Evolutionary conservation across 2,113 vertebrate species (phyloP).

Genomic region (Chascanopsetta lugubris): DNA sequence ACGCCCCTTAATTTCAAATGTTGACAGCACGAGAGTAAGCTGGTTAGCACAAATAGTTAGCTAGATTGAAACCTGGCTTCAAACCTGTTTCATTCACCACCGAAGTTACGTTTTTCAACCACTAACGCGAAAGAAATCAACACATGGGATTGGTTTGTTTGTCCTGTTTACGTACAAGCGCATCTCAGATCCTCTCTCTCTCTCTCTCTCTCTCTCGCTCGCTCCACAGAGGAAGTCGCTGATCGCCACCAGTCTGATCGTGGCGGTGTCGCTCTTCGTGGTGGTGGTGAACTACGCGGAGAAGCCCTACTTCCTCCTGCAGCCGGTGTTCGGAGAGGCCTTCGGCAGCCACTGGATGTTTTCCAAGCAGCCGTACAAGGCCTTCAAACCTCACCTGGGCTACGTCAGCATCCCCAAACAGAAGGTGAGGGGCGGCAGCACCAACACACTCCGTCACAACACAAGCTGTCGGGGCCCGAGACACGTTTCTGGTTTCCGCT

Average conservation of each 20-base stretch:
- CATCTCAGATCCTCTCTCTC: slow-evolving; percentile 1
- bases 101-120: slow-evolving; percentile 2
- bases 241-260: slow-evolving; percentile 84
- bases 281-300: slow-evolving; percentile 88
- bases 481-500: neutral
- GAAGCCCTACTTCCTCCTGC: slow-evolving; percentile 88
- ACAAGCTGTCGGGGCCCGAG: too few relatives aligned
- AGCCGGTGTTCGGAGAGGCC: slow-evolving; percentile 87
- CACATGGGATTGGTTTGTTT: neutral
- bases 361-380: slow-evolving; percentile 83
- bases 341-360: slow-evolving; percentile 84
- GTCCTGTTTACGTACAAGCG: neutral
- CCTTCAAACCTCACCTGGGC: slow-evolving; percentile 87
- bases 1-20: too few relatives aligned
- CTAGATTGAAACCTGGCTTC: too few relatives aligned
- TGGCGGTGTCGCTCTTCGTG: slow-evolving; percentile 88
- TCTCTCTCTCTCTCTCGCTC: slow-evolving; percentile 1
- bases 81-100: too few relatives aligned
- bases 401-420: slow-evolving; percentile 91
- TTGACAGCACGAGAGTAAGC: too few relatives aligned
- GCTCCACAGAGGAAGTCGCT: slow-evolving; percentile 86
- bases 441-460: neutral
- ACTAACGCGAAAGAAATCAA: slow-evolving; percentile 6
- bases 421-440: slow-evolving; percentile 84
- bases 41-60: too few relatives aligned